Base-by-base conservation (phyloP, 1,140 invertebrate species). In the Lepidostoma basale region DNA sequence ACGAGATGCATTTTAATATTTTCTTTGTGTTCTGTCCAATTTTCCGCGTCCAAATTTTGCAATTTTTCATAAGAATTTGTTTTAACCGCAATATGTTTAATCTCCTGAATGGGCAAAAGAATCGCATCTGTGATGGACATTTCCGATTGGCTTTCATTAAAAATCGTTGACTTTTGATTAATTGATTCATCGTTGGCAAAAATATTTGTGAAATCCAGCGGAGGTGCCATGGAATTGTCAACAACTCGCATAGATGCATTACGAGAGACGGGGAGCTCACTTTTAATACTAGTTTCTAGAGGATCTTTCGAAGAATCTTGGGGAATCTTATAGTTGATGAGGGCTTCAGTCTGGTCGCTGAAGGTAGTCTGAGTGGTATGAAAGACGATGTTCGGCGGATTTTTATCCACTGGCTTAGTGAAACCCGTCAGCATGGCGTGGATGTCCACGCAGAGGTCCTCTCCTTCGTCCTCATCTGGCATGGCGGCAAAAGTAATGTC, bases 311-410 rank as follows among this genome's bases (percentile, higher is more conserved):
- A 59, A 28, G 59, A 64, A n/a, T 52, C 40, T 18, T 25, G 3
- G 4, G 59, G n/a, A 40, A 68, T 60, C 52, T 68, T 47, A 40
- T 62, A 72, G 62, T 72, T 72, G 26, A 72, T 72, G 8, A 72
- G 49, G 6, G 67, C 63, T 36, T 72, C 70, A 3, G 70, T 72
- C 0, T 69, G 70, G 42, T 72, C 70, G 3, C 14, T n/a, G 22
- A 72, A 45, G 9, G 56, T 59, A 3, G 39, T 56, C 62, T 52
- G 66, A 42, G 26, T 52, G 1, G 33, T 22, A 8, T 67, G 54
- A 1, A 64, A 54, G 3, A 59, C 18, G 26, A 70, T 60, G 14
- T 72, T 66, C 4, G 70, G 14, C 3, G 40, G 9, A 10, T 49
- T 16, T 68, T 66, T 68, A 16, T 56, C 22, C 8, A n/a, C 39